These are phyloP conservation scores for Argyrosomus regius DNA, from an alignment of 2,797 vertebrate species.

Conservation along the genomic window DNA sequence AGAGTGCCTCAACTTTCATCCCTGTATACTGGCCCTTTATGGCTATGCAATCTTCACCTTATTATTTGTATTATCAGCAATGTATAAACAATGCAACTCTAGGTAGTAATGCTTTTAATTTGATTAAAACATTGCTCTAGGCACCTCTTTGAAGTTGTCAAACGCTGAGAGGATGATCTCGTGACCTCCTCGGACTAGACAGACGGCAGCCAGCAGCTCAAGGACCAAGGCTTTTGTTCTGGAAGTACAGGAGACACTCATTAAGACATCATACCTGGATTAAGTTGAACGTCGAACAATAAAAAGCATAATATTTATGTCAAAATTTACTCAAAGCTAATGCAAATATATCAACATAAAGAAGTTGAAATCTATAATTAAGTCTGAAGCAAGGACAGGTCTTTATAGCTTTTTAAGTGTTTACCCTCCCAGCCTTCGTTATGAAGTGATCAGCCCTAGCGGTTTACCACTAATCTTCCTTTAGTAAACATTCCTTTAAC, in stretches of 20 bases:
- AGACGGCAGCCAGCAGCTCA: constrained; percentile 96
- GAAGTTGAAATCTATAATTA: constrained; percentile 41
- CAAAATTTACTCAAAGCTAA: not conserved
- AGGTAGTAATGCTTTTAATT: constrained; percentile 13
- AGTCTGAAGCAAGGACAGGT: constrained; percentile 1
- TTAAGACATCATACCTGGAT: constrained; percentile 25
- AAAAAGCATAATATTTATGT: constrained; percentile 1
- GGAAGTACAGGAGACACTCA: constrained; percentile 56
- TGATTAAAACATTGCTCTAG: constrained; percentile 26
- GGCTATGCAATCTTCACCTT: constrained; percentile 5
- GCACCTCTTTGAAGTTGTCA: constrained; percentile 99
- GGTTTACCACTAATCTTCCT: constrained; percentile 75
- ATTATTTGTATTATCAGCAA: not conserved
- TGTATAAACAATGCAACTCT: not conserved
- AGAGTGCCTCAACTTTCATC: constrained; percentile 40
- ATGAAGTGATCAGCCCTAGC: constrained; percentile 70
- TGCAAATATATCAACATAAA: constrained; percentile 7
- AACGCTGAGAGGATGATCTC: constrained; percentile 98
- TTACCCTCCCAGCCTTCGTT: constrained; percentile 55
- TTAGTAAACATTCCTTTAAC: constrained; percentile 76
- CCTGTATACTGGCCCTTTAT: constrained; percentile 25
- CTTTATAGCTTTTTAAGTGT: constrained; percentile 50
- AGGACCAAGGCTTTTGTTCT: constrained; percentile 97
- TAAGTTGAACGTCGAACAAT: constrained; percentile 8
- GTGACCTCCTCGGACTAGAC: constrained; percentile 95